These are phyloP conservation scores for Epinephelus moara DNA, from an alignment of 2,113 vertebrate genomes.

Conservation along the genomic window DNA sequence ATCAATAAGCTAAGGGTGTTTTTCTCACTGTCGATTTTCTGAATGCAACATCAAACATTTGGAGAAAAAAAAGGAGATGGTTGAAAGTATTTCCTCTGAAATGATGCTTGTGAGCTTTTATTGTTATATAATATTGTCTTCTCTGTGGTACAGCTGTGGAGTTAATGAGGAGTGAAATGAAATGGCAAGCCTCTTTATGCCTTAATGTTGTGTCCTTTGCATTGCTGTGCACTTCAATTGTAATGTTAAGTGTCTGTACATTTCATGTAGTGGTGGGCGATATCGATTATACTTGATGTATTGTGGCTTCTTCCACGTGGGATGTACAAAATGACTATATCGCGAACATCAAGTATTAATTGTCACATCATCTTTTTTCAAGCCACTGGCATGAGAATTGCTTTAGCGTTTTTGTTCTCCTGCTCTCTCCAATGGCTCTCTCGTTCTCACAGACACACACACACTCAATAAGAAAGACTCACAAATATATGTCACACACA, in stretches of 20 bases:
- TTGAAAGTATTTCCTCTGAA: constrained; percentile 7
- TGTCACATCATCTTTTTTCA: too few species aligned
- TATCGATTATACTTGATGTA: too few species aligned
- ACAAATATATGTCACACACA: too few species aligned
- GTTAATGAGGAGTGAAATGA: constrained; percentile 40
- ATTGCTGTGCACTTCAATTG: neutral
- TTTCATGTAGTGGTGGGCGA: too few species aligned
- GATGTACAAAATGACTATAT: too few species aligned
- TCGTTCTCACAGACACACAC: too few species aligned
- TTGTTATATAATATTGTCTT: neutral
- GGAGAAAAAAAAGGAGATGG: neutral
- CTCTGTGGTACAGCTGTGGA: neutral
- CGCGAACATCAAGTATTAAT: too few species aligned
- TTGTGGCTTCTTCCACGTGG: too few species aligned
- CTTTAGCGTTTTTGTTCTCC: too few species aligned
- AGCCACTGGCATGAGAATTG: too few species aligned
- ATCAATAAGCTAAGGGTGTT: constrained; percentile 29
- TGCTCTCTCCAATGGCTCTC: too few species aligned
- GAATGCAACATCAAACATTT: constrained; percentile 2
- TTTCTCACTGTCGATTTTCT: constrained; percentile 35
- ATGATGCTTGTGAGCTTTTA: neutral
- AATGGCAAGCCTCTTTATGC: neutral
- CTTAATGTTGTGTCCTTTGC: neutral
- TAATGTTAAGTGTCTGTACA: neutral
- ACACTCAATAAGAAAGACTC: too few species aligned